Conservation (phyloP, 1,140 invertebrate genomes). For the Meloidogyne hapla region DNA sequence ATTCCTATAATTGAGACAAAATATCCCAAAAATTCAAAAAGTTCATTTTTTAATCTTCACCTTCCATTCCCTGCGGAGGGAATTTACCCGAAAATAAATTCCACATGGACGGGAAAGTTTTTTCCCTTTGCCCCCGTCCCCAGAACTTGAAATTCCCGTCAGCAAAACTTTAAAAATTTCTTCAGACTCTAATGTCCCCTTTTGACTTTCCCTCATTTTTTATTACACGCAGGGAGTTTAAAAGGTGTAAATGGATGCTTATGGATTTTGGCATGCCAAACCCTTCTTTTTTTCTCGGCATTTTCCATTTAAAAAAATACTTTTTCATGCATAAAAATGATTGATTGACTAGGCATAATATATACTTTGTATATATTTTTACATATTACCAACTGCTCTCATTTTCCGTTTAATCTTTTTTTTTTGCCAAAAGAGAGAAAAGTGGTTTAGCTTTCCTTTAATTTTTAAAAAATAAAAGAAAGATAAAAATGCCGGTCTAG, state of each 20-base stretch:
- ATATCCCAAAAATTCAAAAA: no score
- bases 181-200: neutral
- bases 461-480: no score
- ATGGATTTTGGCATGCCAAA: neutral
- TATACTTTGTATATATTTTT: no score
- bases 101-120: neutral
- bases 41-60: no score
- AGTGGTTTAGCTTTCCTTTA: no score
- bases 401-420: no score
- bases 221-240: neutral
- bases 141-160: no score
- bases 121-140: neutral
- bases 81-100: no score
- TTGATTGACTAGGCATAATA: neutral
- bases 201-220: neutral
- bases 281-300: neutral
- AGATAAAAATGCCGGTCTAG: no score
- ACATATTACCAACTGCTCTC: neutral
- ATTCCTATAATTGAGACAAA: no score
- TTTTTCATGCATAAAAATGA: neutral
- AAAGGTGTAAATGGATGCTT: neutral
- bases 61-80: no score
- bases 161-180: neutral
- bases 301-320: neutral
- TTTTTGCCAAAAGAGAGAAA: no score